Base-by-base conservation (phyloP, 2,888 invertebrate genomes). In the Dasysyrphus tricinctus region DNA sequence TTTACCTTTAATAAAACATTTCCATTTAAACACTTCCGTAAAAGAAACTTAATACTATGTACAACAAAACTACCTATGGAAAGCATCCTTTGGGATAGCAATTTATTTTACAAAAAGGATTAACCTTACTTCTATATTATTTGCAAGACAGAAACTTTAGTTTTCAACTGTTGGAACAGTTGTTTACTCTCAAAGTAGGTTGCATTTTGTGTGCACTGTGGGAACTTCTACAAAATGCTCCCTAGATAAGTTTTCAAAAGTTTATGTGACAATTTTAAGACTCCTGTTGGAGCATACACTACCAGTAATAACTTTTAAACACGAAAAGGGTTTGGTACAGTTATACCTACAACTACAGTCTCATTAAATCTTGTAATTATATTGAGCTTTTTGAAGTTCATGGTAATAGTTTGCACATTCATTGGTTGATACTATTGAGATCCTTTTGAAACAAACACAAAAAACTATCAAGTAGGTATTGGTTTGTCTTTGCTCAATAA, bases 191-290 rank as follows among this genome's bases (percentile, higher is more conserved):
- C n/a, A 42, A 61, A 61, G 24, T 42, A 39, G 14, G 39, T 42
- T 61, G 61, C 61, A 61, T 61, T 42, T 24, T 24, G 24, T 39
- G 59, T 59, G 59, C 59, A 39, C 39, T 59, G 12, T 3, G 5
- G 39, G 61, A 42, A 24, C 9, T 61, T 24, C 14, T 42, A n/a
- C 19, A 57, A 34, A 37, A 37, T 61, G 19, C 19, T 24, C 61
- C 19, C 42, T 61, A 61, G 61, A 24, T 42, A 61, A 42, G 24
- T 32, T 57, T 37, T 61, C 2, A 1, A 39, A 61, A 61, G 24
- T 61, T 61, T 42, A 61, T 61, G 42, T 19, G 61, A 61, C 42
- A 61, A 39, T 24, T 24, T 61, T 24, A 61, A 61, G 61, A 8
- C 39, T 59, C 0, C 6, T 24, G 37, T 34, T 39, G 12, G 39